Percentiles rank a stretch among this genome's conserved stretches.
Evolutionary conservation across 2,888 invertebrate species (phyloP).

Genomic region (Ctena decussata): DNA sequence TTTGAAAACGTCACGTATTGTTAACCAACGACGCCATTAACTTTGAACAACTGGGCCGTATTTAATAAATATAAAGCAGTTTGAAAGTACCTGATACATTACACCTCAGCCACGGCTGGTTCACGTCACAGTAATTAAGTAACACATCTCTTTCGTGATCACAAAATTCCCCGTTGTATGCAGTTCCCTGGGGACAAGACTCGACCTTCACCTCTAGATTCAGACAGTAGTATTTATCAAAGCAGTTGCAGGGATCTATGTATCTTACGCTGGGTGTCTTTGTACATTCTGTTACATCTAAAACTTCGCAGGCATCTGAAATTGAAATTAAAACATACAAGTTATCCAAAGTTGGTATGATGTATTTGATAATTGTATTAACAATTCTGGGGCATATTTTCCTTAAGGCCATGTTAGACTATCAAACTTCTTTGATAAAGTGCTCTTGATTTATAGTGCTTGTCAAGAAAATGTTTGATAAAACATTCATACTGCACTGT

Average conservation of each 20-base stretch:
- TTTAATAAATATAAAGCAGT: too few species aligned
- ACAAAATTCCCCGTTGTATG: slow-evolving; percentile 9
- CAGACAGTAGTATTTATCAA: slow-evolving; percentile 18
- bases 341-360: too few species aligned
- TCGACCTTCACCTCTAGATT: background rate
- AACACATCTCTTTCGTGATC: slow-evolving; percentile 11
- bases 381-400: too few species aligned
- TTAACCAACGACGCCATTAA: too few species aligned
- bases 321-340: background rate
- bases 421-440: too few species aligned
- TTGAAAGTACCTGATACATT: slow-evolving; percentile 26
- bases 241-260: slow-evolving; percentile 34
- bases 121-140: background rate
- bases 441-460: too few species aligned
- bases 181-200: slow-evolving; percentile 25
- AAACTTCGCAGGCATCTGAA: slow-evolving; percentile 33
- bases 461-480: too few species aligned
- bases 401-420: too few species aligned
- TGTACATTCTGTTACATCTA: slow-evolving; percentile 7
- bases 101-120: slow-evolving; percentile 15
- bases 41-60: too few species aligned
- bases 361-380: too few species aligned
- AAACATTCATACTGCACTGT: too few species aligned
- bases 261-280: background rate
- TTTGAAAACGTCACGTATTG: too few species aligned